Evolutionary conservation across 1,140 invertebrate species (phyloP).

Genomic region (Pseudomyrmex cubaensis): DNA sequence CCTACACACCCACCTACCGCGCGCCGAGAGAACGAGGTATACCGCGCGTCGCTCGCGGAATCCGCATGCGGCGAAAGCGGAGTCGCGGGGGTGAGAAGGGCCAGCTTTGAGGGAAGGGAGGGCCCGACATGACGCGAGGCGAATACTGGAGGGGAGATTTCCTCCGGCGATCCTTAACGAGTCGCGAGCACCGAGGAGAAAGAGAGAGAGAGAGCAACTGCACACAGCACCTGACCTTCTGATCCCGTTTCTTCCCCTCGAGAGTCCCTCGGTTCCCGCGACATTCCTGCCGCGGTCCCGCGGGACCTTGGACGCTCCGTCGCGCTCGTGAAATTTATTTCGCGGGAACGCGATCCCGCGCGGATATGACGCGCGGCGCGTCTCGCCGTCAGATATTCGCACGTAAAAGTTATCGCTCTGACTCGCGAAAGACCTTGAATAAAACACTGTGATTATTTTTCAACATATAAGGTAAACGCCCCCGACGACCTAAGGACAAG

Average conservation of each 20-base stretch:
- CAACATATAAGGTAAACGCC: no score
- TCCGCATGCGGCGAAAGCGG: neutral
- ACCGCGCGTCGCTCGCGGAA: slow-evolving; percentile 43
- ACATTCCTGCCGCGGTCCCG: slow-evolving; percentile 33
- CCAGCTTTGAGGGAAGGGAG: neutral
- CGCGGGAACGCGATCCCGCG: neutral
- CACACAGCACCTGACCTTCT: slow-evolving; percentile 65
- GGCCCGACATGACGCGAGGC: slow-evolving; percentile 12
- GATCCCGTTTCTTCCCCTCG: slow-evolving; percentile 72
- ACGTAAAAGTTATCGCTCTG: no score
- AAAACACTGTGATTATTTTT: no score
- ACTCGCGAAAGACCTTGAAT: no score
- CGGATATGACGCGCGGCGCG: no score
- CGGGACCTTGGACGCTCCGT: slow-evolving; percentile 33
- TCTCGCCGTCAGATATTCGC: no score
- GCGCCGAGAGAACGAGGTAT: slow-evolving; percentile 46
- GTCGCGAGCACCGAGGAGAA: slow-evolving; percentile 19
- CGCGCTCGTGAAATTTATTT: neutral
- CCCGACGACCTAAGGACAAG: no score
- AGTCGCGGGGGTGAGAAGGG: neutral
- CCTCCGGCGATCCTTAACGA: slow-evolving; percentile 59
- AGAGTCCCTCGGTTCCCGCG: slow-evolving; percentile 48
- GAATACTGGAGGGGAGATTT: no score
- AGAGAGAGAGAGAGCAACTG: slow-evolving; percentile 57
- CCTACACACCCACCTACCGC: slow-evolving; percentile 74